phyloP scores from a whole-genome alignment of 2,113 vertebrate genomes.

The Megaceryle maxima region DNA sequence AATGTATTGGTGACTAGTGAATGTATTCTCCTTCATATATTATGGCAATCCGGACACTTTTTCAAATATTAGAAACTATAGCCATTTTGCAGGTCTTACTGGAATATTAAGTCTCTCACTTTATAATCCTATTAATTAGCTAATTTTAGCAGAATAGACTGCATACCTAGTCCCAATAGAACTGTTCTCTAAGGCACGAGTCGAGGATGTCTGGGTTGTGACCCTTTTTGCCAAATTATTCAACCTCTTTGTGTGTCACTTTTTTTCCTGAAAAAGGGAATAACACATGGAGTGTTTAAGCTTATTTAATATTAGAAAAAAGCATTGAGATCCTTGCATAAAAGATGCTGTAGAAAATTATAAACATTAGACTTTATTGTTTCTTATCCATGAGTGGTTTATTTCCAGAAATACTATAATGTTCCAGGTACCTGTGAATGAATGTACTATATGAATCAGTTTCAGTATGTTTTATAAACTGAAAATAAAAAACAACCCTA shows the following conservation, averaged over 20 bases:
- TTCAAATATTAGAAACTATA: background rate
- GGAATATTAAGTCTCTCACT: background rate
- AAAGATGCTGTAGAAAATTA: background rate
- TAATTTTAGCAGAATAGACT: background rate
- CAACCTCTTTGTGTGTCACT: background rate
- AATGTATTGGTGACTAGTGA: background rate
- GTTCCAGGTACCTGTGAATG: background rate
- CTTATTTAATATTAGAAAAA: background rate
- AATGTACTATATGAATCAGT: background rate
- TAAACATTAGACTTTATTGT: background rate
- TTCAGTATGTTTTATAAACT: background rate
- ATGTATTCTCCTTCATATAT: background rate
- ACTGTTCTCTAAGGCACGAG: background rate
- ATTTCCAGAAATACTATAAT: background rate
- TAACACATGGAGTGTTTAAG: background rate
- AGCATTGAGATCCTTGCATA: background rate
- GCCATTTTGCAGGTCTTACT: background rate
- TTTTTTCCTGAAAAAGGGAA: background rate
- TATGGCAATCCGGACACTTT: background rate
- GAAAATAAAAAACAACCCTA: background rate
- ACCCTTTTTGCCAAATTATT: background rate
- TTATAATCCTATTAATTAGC: background rate
- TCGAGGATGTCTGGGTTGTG: background rate
- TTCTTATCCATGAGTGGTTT: background rate
- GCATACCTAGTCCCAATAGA: background rate